These are phyloP conservation scores for Philotrypesis tridentata DNA, from an alignment of 1,140 invertebrate species.

Conservation along the genomic window DNA sequence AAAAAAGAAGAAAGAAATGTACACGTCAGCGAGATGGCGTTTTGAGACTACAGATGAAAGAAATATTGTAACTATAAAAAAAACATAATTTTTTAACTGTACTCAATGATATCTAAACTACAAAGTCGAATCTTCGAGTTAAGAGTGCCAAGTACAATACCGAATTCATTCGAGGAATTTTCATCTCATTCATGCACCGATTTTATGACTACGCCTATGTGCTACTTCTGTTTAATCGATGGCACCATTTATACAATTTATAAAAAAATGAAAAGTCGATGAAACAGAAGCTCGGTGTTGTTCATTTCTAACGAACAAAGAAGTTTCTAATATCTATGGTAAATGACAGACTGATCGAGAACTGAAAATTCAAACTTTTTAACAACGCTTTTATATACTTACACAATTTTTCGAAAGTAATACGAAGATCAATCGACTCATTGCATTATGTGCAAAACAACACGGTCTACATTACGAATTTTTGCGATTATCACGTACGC, in stretches of 20 bases:
- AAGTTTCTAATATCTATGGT: constrained; percentile 17
- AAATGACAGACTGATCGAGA: not conserved
- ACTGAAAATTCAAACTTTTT: not conserved
- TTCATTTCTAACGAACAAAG: constrained; percentile 4
- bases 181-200: constrained; percentile 1
- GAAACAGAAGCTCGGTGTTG: not conserved
- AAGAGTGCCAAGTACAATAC: constrained; percentile 46
- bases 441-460: not conserved
- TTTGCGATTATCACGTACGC: not conserved
- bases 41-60: not conserved
- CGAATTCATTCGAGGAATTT: constrained; percentile 18
- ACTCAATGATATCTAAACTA: not conserved
- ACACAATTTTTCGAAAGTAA: constrained; percentile 17
- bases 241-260: not conserved
- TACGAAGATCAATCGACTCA: not conserved
- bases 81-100: constrained; percentile 37
- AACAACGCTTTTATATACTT: constrained; percentile 1
- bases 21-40: not conserved
- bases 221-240: not conserved
- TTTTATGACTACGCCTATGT: not conserved
- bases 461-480: not conserved
- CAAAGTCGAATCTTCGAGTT: constrained; percentile 10
- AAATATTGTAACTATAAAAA: constrained; percentile 26
- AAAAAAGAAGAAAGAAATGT: not conserved
- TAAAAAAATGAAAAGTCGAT: not conserved